Conservation (phyloP, 1,140 invertebrate species). For the Linepithema humile region DNA sequence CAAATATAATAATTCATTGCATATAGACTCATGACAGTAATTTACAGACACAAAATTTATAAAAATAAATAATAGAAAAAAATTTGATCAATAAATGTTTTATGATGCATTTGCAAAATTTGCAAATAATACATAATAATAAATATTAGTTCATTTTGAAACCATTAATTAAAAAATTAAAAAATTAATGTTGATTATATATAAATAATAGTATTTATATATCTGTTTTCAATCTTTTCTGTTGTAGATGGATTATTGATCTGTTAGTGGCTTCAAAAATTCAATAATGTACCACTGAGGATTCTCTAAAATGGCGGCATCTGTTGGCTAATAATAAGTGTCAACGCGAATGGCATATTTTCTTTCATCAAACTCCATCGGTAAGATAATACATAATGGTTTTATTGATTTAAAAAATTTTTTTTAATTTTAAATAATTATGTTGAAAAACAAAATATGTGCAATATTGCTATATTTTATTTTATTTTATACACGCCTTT, state of each 20-base stretch:
- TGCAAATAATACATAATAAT: neutral
- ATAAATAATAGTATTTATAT: neutral
- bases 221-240: neutral
- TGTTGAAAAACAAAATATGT: neutral
- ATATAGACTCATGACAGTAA: neutral
- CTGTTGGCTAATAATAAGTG: slow-evolving; percentile 22
- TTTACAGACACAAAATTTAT: neutral
- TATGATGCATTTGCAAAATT: neutral
- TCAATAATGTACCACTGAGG: neutral
- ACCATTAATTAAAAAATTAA: slow-evolving; percentile 2
- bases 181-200: neutral
- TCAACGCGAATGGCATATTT: neutral
- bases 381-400: neutral
- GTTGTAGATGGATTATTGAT: neutral
- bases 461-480: too few relatives aligned
- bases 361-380: neutral
- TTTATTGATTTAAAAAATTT: neutral
- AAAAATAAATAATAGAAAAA: neutral
- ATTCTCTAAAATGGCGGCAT: slow-evolving; percentile 20
- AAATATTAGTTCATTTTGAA: neutral
- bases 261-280: neutral
- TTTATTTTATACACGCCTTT: too few relatives aligned
- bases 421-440: neutral
- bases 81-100: neutral
- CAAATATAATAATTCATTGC: neutral